Conservation (phyloP, 2,113 vertebrate genomes). For the Parotia lawesii region DNA sequence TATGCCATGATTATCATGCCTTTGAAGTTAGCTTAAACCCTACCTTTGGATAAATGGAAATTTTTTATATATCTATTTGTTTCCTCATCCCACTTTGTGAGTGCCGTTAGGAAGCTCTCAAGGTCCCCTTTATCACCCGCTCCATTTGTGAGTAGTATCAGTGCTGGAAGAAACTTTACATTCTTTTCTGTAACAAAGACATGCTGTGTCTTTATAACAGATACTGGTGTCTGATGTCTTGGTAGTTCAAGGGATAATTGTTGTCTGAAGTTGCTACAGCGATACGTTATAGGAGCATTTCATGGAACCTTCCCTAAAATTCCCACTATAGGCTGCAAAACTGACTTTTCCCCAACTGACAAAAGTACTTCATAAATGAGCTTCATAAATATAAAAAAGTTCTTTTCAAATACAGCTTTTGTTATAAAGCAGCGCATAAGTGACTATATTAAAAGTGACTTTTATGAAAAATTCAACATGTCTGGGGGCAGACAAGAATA, state of each 20-base stretch:
- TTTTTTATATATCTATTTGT: neutral
- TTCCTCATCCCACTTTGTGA: neutral
- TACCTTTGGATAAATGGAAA: neutral
- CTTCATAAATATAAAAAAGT: neutral
- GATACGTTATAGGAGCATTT: neutral
- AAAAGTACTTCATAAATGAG: neutral
- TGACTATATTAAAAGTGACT: neutral
- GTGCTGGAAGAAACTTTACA: neutral
- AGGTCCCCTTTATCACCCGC: neutral
- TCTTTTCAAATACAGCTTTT: neutral
- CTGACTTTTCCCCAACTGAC: neutral
- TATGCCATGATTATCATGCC: neutral
- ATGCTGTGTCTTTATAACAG: neutral
- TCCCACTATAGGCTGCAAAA: neutral
- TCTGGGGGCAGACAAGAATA: neutral
- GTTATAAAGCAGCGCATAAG: neutral
- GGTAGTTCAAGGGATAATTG: neutral
- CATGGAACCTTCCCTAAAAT: neutral
- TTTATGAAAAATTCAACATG: neutral
- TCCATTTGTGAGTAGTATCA: neutral
- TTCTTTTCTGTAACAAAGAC: neutral
- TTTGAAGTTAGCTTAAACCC: neutral
- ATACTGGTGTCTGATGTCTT: neutral
- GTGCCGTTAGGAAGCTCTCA: neutral
- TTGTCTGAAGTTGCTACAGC: neutral